phyloP scores from a whole-genome alignment of 2,888 invertebrate species.

The Oasisia sp. region DNA sequence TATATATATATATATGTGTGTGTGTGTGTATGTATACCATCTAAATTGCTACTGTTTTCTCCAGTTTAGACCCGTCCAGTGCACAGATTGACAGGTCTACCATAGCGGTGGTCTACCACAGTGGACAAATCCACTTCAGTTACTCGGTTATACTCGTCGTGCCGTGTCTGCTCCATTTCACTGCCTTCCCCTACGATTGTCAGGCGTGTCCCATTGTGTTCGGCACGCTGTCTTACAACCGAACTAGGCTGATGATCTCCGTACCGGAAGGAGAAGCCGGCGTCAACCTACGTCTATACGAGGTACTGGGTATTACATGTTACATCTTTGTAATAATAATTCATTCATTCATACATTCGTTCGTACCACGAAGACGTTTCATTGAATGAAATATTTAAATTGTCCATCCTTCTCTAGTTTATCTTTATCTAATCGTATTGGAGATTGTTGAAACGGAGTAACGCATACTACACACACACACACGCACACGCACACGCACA shows the following conservation, averaged over 20 bases:
- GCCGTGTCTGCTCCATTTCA: neutral
- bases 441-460: too few species aligned
- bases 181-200: neutral
- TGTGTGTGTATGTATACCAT: too few species aligned
- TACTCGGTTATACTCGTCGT: neutral
- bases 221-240: slow-evolving; percentile 11
- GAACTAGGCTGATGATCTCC: neutral
- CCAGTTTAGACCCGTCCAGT: neutral
- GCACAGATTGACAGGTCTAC: neutral
- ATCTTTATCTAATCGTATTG: too few species aligned
- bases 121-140: neutral
- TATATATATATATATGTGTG: too few species aligned
- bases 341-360: too few species aligned
- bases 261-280: neutral
- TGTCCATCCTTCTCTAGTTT: too few species aligned
- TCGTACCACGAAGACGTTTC: neutral
- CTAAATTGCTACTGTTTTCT: neutral
- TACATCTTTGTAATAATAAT: too few species aligned
- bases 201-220: neutral
- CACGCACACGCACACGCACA: too few species aligned
- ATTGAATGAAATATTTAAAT: too few species aligned
- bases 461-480: too few species aligned
- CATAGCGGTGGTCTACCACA: neutral
- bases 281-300: neutral
- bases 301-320: neutral